Conservation (phyloP, 2,888 invertebrate genomes). For the Drosophila putrida region DNA sequence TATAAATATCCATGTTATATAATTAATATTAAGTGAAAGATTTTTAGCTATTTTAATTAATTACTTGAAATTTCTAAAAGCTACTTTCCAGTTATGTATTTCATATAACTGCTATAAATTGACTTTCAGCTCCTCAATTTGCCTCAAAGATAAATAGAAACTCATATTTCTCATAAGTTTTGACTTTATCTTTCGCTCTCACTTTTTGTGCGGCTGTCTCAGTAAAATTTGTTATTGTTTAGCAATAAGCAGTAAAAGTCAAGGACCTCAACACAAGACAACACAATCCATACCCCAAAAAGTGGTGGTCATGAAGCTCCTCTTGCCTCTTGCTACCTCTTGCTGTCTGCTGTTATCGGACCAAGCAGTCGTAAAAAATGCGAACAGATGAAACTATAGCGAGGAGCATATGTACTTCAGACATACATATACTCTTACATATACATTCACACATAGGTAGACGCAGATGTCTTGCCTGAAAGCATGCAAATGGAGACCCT, state of each 20-base stretch:
- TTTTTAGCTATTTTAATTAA: not conserved
- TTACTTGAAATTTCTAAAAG: not conserved
- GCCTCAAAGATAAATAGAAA: slow-evolving; percentile 1
- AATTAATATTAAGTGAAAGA: too few relatives aligned
- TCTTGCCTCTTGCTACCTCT: too few relatives aligned
- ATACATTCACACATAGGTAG: slow-evolving; percentile 27
- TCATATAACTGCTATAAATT: slow-evolving; percentile 1
- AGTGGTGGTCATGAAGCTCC: slow-evolving; percentile 46
- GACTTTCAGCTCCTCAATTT: not conserved
- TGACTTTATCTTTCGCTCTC: slow-evolving; percentile 7
- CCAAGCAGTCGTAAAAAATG: slow-evolving; percentile 57
- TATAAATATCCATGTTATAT: too few relatives aligned
- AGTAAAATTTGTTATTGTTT: slow-evolving; percentile 13
- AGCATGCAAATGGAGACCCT: slow-evolving; percentile 63
- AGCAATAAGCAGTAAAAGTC: slow-evolving; percentile 44
- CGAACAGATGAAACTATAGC: slow-evolving; percentile 62
- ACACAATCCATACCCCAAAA: not conserved
- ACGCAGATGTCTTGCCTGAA: slow-evolving; percentile 51
- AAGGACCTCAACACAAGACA: slow-evolving; percentile 51
- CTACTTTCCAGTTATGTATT: not conserved
- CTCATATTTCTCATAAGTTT: slow-evolving; percentile 13
- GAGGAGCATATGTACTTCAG: slow-evolving; percentile 37
- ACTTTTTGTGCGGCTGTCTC: slow-evolving; percentile 9
- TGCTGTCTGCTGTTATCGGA: slow-evolving; percentile 49
- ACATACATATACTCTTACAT: slow-evolving; percentile 1